Evolutionary conservation across 2,888 invertebrate genomes (phyloP).

Genomic region (Rhingia campestris): DNA sequence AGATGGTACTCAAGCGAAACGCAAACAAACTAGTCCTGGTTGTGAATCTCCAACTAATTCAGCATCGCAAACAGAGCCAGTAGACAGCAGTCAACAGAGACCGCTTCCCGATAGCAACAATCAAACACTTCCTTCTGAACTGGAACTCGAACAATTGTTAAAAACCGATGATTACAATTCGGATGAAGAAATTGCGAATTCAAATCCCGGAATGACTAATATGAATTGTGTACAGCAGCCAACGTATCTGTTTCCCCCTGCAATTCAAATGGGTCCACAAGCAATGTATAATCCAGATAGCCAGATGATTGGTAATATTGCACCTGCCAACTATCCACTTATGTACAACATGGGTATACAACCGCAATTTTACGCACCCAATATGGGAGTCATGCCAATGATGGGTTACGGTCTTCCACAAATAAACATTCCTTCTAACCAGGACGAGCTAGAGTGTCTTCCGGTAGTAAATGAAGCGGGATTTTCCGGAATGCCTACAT

Average conservation of each 20-base stretch:
- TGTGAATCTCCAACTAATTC: too few relatives aligned
- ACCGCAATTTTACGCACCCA: slow-evolving; percentile 19
- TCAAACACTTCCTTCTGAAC: not conserved
- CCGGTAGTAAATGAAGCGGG: slow-evolving; percentile 48
- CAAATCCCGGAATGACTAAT: not conserved
- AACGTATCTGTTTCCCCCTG: slow-evolving; percentile 5
- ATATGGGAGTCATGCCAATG: slow-evolving; percentile 34
- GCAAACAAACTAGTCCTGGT: not conserved
- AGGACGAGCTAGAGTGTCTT: slow-evolving; percentile 54
- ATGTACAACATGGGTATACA: slow-evolving; percentile 29
- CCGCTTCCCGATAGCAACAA: not conserved
- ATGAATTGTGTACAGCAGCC: not conserved
- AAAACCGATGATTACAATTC: slow-evolving; percentile 44
- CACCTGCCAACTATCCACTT: slow-evolving; percentile 4
- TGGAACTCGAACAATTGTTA: slow-evolving; percentile 24
- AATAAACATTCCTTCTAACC: slow-evolving; percentile 15
- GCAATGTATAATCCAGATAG: slow-evolving; percentile 16
- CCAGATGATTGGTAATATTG: slow-evolving; percentile 12
- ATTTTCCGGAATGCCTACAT: slow-evolving; percentile 39
- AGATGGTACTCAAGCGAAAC: not conserved
- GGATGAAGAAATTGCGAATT: slow-evolving; percentile 18
- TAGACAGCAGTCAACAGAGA: not conserved
- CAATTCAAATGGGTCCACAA: not conserved
- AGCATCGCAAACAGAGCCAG: not conserved
- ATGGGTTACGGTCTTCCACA: slow-evolving; percentile 44